Percentiles rank a stretch among this genome's conserved stretches.
Conservation (phyloP, 2,113 vertebrate species). For the Laticauda colubrina region DNA sequence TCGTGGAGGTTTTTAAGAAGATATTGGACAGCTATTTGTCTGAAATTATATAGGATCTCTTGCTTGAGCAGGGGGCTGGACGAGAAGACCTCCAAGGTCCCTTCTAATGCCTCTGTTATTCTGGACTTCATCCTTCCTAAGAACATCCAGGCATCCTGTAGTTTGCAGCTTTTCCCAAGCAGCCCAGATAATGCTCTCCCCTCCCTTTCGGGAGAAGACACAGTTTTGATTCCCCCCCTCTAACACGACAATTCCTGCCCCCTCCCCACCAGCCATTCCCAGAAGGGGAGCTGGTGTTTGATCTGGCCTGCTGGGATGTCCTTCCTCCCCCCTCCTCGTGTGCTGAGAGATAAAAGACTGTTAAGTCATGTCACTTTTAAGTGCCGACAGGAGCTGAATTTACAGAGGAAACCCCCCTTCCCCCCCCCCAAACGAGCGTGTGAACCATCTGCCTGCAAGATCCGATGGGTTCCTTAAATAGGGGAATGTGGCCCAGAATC, state of each 20-base stretch:
- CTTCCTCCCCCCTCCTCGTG: background rate
- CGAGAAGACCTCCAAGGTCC: background rate
- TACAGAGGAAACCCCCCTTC: background rate
- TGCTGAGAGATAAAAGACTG: background rate
- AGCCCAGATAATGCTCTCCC: background rate
- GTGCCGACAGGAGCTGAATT: background rate
- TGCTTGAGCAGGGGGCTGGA: background rate
- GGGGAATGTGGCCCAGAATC: background rate
- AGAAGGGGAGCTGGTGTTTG: background rate
- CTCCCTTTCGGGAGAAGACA: no score
- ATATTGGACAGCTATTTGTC: background rate
- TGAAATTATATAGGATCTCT: background rate
- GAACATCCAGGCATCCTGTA: background rate
- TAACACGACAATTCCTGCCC: background rate
- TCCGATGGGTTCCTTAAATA: background rate
- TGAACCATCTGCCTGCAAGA: background rate
- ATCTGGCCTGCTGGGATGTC: background rate
- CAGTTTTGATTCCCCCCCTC: background rate
- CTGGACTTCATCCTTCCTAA: background rate
- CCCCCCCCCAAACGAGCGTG: background rate
- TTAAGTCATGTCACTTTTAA: background rate
- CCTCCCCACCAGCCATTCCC: no score
- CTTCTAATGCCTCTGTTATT: background rate
- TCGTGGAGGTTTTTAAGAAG: background rate
- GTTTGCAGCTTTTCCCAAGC: background rate